Percentiles rank a stretch among this genome's conserved stretches.
phyloP scores from a whole-genome alignment of 2,888 invertebrate genomes.

The Gryllus longicercus region DNA sequence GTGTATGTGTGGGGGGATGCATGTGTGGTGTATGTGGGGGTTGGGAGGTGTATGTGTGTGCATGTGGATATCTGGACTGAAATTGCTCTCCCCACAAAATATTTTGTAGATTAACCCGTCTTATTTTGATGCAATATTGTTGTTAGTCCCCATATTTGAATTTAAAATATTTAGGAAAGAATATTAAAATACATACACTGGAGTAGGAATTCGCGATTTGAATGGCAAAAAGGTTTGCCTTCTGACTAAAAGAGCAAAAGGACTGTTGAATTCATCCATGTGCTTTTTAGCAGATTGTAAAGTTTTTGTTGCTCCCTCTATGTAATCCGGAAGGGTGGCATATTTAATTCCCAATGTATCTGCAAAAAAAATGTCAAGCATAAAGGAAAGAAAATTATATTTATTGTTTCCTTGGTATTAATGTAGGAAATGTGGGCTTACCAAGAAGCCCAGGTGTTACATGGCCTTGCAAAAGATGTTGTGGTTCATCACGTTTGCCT shows the following conservation, averaged over 20 bases:
- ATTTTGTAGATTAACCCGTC: too few species aligned
- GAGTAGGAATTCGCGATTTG: constrained; percentile 37
- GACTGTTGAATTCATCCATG: constrained; percentile 46
- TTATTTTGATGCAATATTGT: too few species aligned
- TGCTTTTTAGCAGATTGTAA: constrained; percentile 47
- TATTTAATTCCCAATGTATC: constrained; percentile 45
- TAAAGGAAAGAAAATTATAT: neutral
- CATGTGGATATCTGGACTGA: too few species aligned
- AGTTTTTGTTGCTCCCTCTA: constrained; percentile 46
- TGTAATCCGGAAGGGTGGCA: constrained; percentile 47
- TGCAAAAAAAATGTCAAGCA: constrained; percentile 29
- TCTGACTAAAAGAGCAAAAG: constrained; percentile 48
- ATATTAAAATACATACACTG: constrained; percentile 34
- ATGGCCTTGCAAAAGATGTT: constrained; percentile 48
- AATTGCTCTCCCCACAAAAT: too few species aligned
- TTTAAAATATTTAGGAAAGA: too few species aligned
- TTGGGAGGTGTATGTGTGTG: too few species aligned
- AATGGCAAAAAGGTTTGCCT: constrained; percentile 48
- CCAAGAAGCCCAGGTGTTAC: constrained; percentile 47
- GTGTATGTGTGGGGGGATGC: too few species aligned
- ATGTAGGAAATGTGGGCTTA: constrained; percentile 36
- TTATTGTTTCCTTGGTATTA: neutral
- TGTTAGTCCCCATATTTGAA: too few species aligned
- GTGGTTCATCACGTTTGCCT: constrained; percentile 50
- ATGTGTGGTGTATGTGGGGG: too few species aligned